Percentiles rank a stretch among this genome's conserved stretches.
Evolutionary conservation across 1,140 invertebrate genomes (phyloP).

Genomic region (Helicorthomorpha holstii): DNA sequence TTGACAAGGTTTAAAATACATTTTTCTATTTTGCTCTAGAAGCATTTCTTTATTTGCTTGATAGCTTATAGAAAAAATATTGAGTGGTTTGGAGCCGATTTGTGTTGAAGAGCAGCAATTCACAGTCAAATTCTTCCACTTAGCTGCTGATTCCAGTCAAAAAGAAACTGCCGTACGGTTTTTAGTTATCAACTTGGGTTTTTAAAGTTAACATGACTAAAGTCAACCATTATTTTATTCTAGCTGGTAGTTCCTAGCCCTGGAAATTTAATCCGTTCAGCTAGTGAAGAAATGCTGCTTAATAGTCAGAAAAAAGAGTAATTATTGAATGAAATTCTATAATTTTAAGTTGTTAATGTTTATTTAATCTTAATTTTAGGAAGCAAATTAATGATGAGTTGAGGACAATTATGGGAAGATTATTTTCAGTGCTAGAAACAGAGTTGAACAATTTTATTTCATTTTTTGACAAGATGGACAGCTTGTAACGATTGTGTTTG

Average conservation of each 20-base stretch:
- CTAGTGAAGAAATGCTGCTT: slow-evolving; percentile 2
- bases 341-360: not conserved
- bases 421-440: slow-evolving; percentile 69
- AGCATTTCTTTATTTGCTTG: not conserved
- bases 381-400: slow-evolving; percentile 26
- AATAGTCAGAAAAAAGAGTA: slow-evolving; percentile 4
- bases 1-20: slow-evolving; percentile 36
- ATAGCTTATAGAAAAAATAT: slow-evolving; percentile 51
- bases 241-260: not conserved
- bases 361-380: slow-evolving; percentile 12
- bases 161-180: too few species aligned
- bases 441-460: slow-evolving; percentile 70
- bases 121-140: slow-evolving; percentile 81
- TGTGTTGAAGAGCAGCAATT: slow-evolving; percentile 92
- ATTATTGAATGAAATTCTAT: not conserved
- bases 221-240: not conserved
- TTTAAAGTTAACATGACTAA: not conserved
- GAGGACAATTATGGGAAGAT: slow-evolving; percentile 53
- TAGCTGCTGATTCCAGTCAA: slow-evolving; percentile 35
- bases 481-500: slow-evolving; percentile 41
- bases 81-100: slow-evolving; percentile 75
- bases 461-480: slow-evolving; percentile 70
- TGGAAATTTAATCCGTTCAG: not conserved
- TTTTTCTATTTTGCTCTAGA: not conserved
- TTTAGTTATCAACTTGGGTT: too few species aligned